phyloP scores from a whole-genome alignment of 2,888 invertebrate species.

The Acrocyrtus sp. region DNA sequence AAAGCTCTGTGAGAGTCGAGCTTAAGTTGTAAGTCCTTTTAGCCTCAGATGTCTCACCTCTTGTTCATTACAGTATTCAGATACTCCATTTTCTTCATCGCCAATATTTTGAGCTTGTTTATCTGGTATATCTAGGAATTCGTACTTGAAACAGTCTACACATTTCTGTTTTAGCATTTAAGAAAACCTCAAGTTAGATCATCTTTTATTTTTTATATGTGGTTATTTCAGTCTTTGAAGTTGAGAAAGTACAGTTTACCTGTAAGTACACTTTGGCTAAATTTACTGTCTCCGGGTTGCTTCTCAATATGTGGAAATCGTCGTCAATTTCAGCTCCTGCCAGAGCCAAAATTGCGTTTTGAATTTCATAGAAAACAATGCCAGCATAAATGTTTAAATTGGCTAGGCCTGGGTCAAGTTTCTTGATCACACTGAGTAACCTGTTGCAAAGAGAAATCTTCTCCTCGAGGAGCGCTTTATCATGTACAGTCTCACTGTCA shows the following conservation, averaged over 20 bases:
- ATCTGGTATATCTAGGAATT: conserved; percentile 67
- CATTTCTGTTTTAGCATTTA: too few species aligned
- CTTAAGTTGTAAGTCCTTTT: too few species aligned
- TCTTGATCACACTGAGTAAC: conserved; percentile 65
- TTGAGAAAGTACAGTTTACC: too few species aligned
- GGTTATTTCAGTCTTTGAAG: too few species aligned
- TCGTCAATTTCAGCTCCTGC: conserved; percentile 63
- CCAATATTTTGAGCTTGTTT: conserved; percentile 65
- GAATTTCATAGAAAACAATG: conserved; percentile 80
- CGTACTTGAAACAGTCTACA: conserved; percentile 65
- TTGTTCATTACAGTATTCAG: conserved; percentile 57
- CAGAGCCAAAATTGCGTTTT: conserved; percentile 64
- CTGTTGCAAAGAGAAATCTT: conserved; percentile 64
- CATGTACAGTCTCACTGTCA: conserved; percentile 65
- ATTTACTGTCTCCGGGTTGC: conserved; percentile 58
- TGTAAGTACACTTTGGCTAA: conserved; percentile 64
- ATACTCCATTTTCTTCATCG: conserved; percentile 61
- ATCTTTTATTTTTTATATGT: too few species aligned
- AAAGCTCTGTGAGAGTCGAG: too few species aligned
- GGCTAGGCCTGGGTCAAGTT: conserved; percentile 65
- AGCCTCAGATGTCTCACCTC: too few species aligned
- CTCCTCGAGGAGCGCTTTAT: conserved; percentile 55
- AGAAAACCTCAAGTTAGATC: too few species aligned
- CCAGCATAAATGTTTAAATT: conserved; percentile 78
- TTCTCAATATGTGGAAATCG: conserved; percentile 58